A percentile compares a stretch with the other conserved stretches of the same genome.
Evolutionary conservation across 2,797 vertebrate species (phyloP).

Genomic region (Molossus molossus): DNA sequence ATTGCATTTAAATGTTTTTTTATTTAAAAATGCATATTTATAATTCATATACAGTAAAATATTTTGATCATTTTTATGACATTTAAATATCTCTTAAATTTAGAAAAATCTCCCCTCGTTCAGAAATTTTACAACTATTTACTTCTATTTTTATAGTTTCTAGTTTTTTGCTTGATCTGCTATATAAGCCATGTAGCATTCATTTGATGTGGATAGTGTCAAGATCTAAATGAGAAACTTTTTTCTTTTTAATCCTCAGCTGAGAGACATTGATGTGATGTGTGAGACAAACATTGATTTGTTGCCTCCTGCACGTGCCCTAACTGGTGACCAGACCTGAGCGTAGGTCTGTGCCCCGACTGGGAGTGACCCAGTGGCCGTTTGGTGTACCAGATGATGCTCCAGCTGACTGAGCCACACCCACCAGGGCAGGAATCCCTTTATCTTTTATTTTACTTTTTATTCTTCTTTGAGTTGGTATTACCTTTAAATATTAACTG

Average conservation of each 20-base stretch:
- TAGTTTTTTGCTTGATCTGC: background rate
- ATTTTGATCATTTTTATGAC: conserved; percentile 3
- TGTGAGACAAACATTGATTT: background rate
- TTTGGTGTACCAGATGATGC: background rate
- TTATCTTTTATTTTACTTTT: background rate
- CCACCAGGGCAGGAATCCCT: background rate
- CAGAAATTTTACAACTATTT: background rate
- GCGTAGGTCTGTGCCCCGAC: background rate
- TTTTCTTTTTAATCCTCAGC: background rate
- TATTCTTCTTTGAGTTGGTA: background rate
- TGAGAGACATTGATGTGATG: background rate
- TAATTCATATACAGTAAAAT: background rate
- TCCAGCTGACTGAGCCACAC: background rate
- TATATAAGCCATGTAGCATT: background rate
- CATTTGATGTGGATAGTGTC: background rate
- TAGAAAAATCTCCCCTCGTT: background rate
- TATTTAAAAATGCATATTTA: conserved; percentile 3
- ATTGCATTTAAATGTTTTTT: conserved; percentile 19
- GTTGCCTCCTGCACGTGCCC: background rate
- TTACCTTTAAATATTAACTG: background rate
- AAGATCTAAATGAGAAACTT: background rate
- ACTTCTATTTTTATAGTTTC: background rate
- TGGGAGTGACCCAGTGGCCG: background rate
- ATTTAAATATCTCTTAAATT: background rate
- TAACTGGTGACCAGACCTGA: background rate